Conservation (phyloP, 1,140 invertebrate species). For the Adoxophyes honmai region DNA sequence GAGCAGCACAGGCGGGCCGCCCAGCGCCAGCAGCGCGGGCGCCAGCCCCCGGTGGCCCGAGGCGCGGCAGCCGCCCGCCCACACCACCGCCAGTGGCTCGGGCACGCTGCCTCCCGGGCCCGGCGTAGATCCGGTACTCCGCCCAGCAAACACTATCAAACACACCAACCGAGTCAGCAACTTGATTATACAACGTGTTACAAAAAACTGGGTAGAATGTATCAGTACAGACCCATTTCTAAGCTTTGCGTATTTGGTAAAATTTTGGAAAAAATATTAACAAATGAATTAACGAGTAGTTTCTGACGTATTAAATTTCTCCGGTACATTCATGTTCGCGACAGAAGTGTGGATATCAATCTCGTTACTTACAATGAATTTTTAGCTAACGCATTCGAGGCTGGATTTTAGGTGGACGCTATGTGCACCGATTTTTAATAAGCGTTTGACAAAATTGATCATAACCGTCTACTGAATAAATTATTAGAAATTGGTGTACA, state of each 20-base stretch:
- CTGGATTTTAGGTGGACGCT: conserved; percentile 7
- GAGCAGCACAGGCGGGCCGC: conserved; percentile 79
- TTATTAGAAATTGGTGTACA: conserved; percentile 7
- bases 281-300: neutral
- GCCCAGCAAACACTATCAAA: conserved; percentile 39
- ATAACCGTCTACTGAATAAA: neutral
- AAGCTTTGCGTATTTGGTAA: conserved; percentile 10
- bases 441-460: conserved; percentile 10
- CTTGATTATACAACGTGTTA: too few species aligned
- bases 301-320: neutral
- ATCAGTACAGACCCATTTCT: conserved; percentile 2
- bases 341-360: neutral
- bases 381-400: neutral
- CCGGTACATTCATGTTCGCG: neutral
- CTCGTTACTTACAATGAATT: neutral
- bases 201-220: too few species aligned
- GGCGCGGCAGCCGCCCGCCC: conserved; percentile 55
- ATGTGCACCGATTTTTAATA: conserved; percentile 16
- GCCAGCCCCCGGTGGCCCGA: conserved; percentile 74
- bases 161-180: neutral
- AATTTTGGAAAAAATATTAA: neutral
- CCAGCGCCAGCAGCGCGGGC: conserved; percentile 77
- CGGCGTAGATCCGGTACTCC: conserved; percentile 16
- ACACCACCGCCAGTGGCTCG: conserved; percentile 49
- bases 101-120: conserved; percentile 58